These are phyloP conservation scores for Drosophila murphyi DNA, from an alignment of 1,140 invertebrate genomes.

Conservation along the genomic window DNA sequence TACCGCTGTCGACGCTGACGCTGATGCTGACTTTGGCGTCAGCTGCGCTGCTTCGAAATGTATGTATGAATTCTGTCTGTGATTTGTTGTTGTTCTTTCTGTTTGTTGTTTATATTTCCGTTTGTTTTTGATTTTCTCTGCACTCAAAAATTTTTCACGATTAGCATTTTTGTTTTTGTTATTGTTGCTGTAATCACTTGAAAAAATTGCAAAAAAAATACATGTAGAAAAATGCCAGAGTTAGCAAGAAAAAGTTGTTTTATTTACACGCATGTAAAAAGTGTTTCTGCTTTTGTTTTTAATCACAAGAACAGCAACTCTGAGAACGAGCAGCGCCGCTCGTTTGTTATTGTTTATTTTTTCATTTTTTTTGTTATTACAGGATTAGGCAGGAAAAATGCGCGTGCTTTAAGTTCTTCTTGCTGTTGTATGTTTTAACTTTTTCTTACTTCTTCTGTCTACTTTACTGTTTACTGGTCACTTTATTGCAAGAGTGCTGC, in stretches of 20 bases:
- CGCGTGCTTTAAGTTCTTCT: conserved; percentile 25
- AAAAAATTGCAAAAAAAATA: conserved; percentile 52
- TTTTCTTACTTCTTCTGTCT: conserved; percentile 42
- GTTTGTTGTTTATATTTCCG: conserved; percentile 26
- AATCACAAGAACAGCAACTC: conserved; percentile 5
- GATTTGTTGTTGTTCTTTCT: conserved; percentile 8
- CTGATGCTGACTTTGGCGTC: conserved; percentile 15
- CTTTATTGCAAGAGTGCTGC: conserved; percentile 40
- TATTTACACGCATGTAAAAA: conserved; percentile 37
- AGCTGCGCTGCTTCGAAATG: conserved; percentile 8
- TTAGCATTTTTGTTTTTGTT: conserved; percentile 21
- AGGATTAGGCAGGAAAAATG: conserved; percentile 19
- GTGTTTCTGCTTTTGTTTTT: conserved; percentile 15
- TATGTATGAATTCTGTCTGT: conserved; percentile 14
- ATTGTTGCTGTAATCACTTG: conserved; percentile 45
- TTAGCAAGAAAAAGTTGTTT: conserved; percentile 35
- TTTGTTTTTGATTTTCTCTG: conserved; percentile 4
- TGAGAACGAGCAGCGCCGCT: neutral
- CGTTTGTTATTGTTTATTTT: conserved; percentile 9
- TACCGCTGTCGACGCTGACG: conserved; percentile 38
- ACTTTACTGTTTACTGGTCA: conserved; percentile 24
- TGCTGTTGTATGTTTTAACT: conserved; percentile 12
- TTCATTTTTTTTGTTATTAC: conserved; percentile 1
- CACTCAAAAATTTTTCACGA: conserved; percentile 20
- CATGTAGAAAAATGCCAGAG: conserved; percentile 35